phyloP scores from a whole-genome alignment of 2,113 vertebrate genomes.

The Lepus timidus region DNA sequence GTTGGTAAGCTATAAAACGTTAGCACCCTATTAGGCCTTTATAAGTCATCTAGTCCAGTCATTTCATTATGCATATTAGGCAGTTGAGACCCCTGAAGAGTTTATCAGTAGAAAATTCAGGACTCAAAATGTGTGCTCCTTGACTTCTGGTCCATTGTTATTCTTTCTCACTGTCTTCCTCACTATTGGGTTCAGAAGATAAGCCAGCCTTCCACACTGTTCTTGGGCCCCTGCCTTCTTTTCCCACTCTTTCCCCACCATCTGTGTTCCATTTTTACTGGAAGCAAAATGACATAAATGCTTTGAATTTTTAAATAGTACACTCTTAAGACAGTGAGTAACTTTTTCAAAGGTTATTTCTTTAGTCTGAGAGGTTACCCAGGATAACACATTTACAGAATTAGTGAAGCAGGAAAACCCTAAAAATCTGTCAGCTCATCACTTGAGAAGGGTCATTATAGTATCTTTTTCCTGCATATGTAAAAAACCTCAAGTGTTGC shows the following conservation, averaged over 20 bases:
- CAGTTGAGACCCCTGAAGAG: not conserved
- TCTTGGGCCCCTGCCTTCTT: not conserved
- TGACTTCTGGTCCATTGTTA: not conserved
- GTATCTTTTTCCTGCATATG: not conserved
- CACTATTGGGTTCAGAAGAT: not conserved
- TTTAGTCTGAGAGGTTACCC: not conserved
- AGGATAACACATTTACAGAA: not conserved
- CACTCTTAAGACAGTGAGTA: not conserved
- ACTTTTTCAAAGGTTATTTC: constrained; percentile 44
- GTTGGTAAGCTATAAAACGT: not conserved
- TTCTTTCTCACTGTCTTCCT: not conserved
- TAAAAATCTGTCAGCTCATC: not conserved
- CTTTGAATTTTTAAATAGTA: constrained; percentile 45
- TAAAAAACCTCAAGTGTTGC: not conserved
- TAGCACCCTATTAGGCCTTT: not conserved
- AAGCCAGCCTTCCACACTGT: not conserved
- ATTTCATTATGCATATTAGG: constrained; percentile 16
- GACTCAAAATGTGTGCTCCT: not conserved
- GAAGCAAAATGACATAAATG: constrained; percentile 22
- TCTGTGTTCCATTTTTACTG: not conserved
- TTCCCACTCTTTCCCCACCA: not conserved
- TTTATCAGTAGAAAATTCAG: not conserved
- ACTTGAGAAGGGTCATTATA: not conserved
- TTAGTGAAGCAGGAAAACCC: not conserved
- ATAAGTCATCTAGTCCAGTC: not conserved